These are phyloP conservation scores for Metellina segmentata DNA, from an alignment of 2,888 invertebrate genomes.

Conservation along the genomic window DNA sequence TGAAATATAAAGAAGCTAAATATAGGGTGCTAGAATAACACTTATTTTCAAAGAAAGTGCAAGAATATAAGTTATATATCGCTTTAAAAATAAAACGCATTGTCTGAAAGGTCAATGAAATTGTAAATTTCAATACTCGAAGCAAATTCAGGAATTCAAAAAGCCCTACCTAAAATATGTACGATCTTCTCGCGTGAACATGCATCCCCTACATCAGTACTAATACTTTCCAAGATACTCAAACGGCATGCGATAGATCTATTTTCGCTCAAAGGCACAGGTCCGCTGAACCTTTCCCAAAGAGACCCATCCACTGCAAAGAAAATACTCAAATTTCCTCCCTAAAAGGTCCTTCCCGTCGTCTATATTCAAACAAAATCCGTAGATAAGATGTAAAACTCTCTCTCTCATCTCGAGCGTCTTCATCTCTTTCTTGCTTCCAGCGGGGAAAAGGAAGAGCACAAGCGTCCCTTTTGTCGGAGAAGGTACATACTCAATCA, in stretches of 20 bases:
- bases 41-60: too few species aligned
- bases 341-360: slow-evolving; percentile 21
- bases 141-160: too few species aligned
- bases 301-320: not conserved
- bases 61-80: too few species aligned
- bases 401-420: not conserved
- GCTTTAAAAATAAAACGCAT: too few species aligned
- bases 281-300: not conserved
- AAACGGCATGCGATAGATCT: not conserved
- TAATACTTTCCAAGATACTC: not conserved
- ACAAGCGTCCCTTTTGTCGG: slow-evolving; percentile 62
- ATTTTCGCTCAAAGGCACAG: not conserved
- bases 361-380: slow-evolving; percentile 55
- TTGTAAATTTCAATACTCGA: too few species aligned
- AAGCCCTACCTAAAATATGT: too few species aligned
- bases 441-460: not conserved
- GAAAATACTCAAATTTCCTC: slow-evolving; percentile 35
- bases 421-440: not conserved
- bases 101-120: too few species aligned
- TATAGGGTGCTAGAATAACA: too few species aligned
- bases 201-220: not conserved
- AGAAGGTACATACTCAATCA: slow-evolving; percentile 67
- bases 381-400: slow-evolving; percentile 68
- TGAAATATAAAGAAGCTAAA: too few species aligned
- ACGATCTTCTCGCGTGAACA: too few species aligned